These are phyloP conservation scores for Nemotelus pantherinus DNA, from an alignment of 2,888 invertebrate species.

Conservation along the genomic window DNA sequence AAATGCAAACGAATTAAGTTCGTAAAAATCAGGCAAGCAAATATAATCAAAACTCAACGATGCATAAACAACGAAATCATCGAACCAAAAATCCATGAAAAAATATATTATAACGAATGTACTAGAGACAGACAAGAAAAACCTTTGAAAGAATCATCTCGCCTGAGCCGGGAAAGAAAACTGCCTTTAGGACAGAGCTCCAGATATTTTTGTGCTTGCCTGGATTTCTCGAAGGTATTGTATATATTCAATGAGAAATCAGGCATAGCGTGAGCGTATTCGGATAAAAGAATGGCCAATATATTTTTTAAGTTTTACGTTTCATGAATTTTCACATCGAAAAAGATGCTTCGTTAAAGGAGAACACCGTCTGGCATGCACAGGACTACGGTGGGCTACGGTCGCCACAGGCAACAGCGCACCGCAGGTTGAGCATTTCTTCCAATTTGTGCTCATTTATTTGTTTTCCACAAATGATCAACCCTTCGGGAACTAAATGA, in stretches of 20 bases:
- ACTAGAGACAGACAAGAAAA: too few relatives aligned
- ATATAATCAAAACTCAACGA: slow-evolving; percentile 19
- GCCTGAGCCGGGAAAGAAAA: too few relatives aligned
- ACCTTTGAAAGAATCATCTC: too few relatives aligned
- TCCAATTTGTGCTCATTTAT: too few relatives aligned
- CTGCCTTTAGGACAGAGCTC: too few relatives aligned
- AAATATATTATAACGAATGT: not conserved
- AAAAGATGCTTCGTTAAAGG: not conserved
- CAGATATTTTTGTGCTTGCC: too few relatives aligned
- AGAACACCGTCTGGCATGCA: not conserved
- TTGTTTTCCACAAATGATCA: slow-evolving; percentile 7
- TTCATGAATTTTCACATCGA: slow-evolving; percentile 6
- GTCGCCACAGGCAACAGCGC: too few relatives aligned
- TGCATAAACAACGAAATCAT: slow-evolving; percentile 16
- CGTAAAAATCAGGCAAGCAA: not conserved
- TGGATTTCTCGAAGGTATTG: slow-evolving; percentile 1
- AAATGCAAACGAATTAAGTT: not conserved
- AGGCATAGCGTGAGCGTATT: not conserved
- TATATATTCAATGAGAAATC: slow-evolving; percentile 17
- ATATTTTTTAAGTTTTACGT: slow-evolving; percentile 21
- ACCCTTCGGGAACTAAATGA: slow-evolving; percentile 16
- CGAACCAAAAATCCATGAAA: slow-evolving; percentile 27
- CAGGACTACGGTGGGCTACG: too few relatives aligned
- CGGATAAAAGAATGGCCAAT: not conserved
- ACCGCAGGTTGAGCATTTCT: too few relatives aligned